A percentile compares a stretch with the other conserved stretches of the same genome.
These are phyloP conservation scores for Alligator sinensis DNA, from an alignment of 2,113 vertebrate species.

Conservation along the genomic window DNA sequence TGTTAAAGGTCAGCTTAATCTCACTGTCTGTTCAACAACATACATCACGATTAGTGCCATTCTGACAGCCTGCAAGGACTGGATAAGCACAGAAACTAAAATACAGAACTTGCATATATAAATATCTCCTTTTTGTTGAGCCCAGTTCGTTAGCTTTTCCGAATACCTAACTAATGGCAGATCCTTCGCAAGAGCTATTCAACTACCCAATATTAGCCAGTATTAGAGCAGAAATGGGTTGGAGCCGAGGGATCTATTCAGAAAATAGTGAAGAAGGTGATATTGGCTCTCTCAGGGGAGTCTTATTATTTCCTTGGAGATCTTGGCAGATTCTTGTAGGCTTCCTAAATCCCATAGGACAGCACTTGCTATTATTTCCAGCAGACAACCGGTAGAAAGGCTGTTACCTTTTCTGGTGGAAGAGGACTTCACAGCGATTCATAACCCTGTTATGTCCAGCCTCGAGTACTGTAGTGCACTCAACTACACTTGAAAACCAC, in stretches of 20 bases:
- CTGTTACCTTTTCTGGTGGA: background rate
- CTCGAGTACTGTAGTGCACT: background rate
- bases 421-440: too few relatives aligned
- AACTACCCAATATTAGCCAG: background rate
- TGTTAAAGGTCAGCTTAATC: background rate
- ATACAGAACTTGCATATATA: background rate
- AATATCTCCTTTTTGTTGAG: background rate
- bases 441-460: background rate
- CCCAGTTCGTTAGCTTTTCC: background rate
- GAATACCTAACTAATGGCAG: background rate
- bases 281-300: background rate
- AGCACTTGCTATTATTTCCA: background rate
- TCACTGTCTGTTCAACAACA: background rate
- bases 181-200: background rate
- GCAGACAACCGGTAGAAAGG: background rate
- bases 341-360: background rate
- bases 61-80: accelerated
- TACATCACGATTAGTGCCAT: accelerated
- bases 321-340: background rate
- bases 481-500: background rate
- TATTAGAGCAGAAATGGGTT: background rate
- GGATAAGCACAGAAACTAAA: accelerated
- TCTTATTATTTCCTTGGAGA: background rate
- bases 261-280: background rate
- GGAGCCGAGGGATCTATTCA: background rate